Percentiles rank a stretch among this genome's conserved stretches.
Conservation (phyloP, 2,888 invertebrate genomes). For the Amiota minor region DNA sequence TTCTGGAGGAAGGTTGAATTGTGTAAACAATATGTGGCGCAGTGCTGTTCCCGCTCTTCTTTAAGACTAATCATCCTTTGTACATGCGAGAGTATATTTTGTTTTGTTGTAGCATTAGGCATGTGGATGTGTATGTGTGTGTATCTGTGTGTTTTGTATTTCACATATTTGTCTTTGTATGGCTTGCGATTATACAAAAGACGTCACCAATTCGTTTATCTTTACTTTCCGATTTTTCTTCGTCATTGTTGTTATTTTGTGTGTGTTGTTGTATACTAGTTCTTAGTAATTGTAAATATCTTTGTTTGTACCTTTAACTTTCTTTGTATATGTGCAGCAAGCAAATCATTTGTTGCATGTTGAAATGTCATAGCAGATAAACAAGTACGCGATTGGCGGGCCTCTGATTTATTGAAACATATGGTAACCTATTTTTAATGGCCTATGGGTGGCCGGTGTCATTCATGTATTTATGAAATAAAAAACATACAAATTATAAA, state of each 20-base stretch:
- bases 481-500: background rate
- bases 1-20: constrained; percentile 43
- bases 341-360: constrained; percentile 35
- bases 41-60: no score
- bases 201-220: constrained; percentile 59
- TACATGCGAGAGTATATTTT: no score
- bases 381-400: constrained; percentile 53
- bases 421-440: constrained; percentile 58
- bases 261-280: constrained; percentile 34
- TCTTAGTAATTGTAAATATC: background rate
- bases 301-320: constrained; percentile 6
- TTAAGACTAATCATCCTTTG: no score
- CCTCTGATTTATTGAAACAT: constrained; percentile 59
- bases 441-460: background rate
- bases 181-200: constrained; percentile 37
- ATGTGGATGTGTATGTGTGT: constrained; percentile 16
- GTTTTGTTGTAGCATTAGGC: no score
- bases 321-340: background rate
- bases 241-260: constrained; percentile 32
- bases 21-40: background rate
- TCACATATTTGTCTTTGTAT: constrained; percentile 32
- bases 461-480: background rate
- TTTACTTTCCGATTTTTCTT: constrained; percentile 21
- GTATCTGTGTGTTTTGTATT: constrained; percentile 28
- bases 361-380: constrained; percentile 40